Evolutionary conservation across 2,888 invertebrate genomes (phyloP).

Genomic region (Polydrusus pterygomalis): DNA sequence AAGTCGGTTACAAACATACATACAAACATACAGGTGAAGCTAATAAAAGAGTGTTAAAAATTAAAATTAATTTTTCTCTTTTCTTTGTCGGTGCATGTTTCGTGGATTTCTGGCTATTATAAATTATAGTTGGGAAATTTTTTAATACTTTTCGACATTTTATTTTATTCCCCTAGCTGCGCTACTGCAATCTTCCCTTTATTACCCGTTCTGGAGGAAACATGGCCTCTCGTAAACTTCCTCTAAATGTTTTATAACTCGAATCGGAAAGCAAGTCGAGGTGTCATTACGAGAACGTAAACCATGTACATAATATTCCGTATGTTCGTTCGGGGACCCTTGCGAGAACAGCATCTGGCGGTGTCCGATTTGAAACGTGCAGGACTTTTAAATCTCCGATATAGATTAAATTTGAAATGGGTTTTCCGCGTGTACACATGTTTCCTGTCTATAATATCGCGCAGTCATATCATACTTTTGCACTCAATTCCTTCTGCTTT

Average conservation of each 20-base stretch:
- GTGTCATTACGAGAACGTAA: slow-evolving; percentile 56
- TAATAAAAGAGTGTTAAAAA: too few species aligned
- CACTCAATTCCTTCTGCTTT: slow-evolving; percentile 54
- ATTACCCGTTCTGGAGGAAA: neutral
- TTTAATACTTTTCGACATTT: too few species aligned
- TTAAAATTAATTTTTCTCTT: too few species aligned
- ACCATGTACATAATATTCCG: slow-evolving; percentile 55
- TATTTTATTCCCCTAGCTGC: too few species aligned
- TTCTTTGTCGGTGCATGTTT: too few species aligned
- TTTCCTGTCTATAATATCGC: slow-evolving; percentile 54
- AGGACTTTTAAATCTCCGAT: slow-evolving; percentile 55
- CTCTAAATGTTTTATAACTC: slow-evolving; percentile 47
- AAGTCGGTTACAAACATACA: too few species aligned
- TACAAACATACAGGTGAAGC: too few species aligned
- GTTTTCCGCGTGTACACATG: slow-evolving; percentile 48
- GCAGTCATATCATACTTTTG: slow-evolving; percentile 52
- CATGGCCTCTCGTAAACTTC: neutral
- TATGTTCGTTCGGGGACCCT: slow-evolving; percentile 52
- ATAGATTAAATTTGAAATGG: slow-evolving; percentile 55
- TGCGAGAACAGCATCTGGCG: slow-evolving; percentile 47
- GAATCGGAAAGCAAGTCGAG: slow-evolving; percentile 49
- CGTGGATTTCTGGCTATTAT: too few species aligned
- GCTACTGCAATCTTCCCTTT: neutral
- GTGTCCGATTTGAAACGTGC: slow-evolving; percentile 57
- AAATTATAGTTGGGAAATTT: too few species aligned